These are phyloP conservation scores for Heliconius hermathena DNA, from an alignment of 1,140 invertebrate genomes.

Conservation along the genomic window DNA sequence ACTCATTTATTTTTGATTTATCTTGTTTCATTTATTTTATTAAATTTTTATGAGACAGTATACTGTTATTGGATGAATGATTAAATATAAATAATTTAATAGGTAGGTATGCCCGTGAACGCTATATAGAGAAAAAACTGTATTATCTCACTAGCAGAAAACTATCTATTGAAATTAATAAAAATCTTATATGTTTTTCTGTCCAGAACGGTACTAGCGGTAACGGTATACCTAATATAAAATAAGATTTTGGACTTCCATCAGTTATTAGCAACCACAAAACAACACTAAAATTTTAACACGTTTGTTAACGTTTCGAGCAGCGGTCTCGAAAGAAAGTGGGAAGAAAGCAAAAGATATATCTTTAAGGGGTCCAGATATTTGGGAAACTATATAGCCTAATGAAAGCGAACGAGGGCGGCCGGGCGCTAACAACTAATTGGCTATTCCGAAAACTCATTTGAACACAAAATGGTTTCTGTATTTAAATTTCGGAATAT, in stretches of 20 bases:
- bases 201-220: no score
- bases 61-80: no score
- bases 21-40: no score
- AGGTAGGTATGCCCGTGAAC: background rate
- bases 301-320: conserved; percentile 52
- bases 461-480: conserved; percentile 81
- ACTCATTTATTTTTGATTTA: conserved; percentile 21
- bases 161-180: no score
- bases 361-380: conserved; percentile 74
- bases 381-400: conserved; percentile 80
- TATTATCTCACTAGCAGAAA: background rate
- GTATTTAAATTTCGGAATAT: conserved; percentile 81
- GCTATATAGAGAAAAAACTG: background rate
- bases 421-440: conserved; percentile 81
- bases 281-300: conserved; percentile 72
- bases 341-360: conserved; percentile 70
- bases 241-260: background rate
- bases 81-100: no score
- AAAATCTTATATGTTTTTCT: no score
- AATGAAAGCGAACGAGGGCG: conserved; percentile 80
- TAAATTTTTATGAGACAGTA: no score
- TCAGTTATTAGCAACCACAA: conserved; percentile 40
- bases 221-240: background rate
- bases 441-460: conserved; percentile 81
- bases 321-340: conserved; percentile 52